Base-by-base conservation (phyloP, 1,140 invertebrate species). In the Zaprionus camerounensis region DNA sequence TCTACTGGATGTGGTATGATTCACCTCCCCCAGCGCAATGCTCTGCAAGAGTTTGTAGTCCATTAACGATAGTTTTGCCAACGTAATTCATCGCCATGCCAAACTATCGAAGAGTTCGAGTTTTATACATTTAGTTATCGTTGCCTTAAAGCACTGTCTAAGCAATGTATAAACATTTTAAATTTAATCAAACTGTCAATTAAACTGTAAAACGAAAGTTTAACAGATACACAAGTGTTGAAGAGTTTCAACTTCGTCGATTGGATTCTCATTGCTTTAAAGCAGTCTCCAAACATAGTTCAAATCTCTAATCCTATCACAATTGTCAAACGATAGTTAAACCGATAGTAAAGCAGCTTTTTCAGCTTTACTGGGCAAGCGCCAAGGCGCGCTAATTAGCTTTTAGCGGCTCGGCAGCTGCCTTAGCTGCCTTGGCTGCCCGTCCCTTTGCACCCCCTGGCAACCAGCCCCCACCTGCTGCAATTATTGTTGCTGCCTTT, bases 401-500 rank as follows among this genome's bases (percentile, higher is more conserved):
- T n/a, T 44, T 44, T 7, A 44, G 6, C 15, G 1, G 1, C n/a
- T 17, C 5, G 41, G 6, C n/a, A 51, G 20, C 46, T 24, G 46
- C 11, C 46, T 12, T 24, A 51, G 20, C 46, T 24, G 46, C 11
- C 46, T 12, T 24, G 9, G 41, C 46, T 22, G n/a, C 13, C 38
- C 38, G 3, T 11, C 0, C 17, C 20, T 11, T 9, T 17, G 11
- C 7, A 2, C 3, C 12, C 41, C 41, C n/a, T n/a, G n/a, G n/a
- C 6, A n/a, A 7, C 41, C n/a, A 13, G n/a, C 20, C 46, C 6
- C 11, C 11, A 20, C 17, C 20, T 12, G 44, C 56, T 12, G 7
- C 38, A 71, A 65, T 71, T 71, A 71, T 38, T 38, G 41, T 17
- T 38, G 41, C 38, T 22, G 61, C 36, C 69, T 65, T 72, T 72